phyloP scores from a whole-genome alignment of 1,140 invertebrate species.

The Cotesia vestalis region DNA sequence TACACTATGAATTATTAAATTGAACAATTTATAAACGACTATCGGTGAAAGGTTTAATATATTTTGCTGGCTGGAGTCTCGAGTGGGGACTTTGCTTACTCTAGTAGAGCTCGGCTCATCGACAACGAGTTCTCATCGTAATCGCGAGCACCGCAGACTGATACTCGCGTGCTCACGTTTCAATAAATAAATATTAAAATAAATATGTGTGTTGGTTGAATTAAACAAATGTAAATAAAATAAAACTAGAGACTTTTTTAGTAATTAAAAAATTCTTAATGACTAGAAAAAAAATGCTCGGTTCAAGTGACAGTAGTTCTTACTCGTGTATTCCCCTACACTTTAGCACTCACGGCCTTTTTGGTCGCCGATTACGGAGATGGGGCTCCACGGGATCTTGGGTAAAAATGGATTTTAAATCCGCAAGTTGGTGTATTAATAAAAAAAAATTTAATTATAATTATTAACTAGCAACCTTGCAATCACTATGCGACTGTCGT shows the following conservation, averaged over 20 bases:
- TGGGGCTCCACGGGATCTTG: constrained; percentile 78
- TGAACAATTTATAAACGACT: not conserved
- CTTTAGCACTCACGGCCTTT: constrained; percentile 61
- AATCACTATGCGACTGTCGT: too few species aligned
- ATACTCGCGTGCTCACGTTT: not conserved
- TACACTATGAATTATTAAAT: not conserved
- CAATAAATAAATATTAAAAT: not conserved
- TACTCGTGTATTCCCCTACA: constrained; percentile 63
- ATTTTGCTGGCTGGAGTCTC: not conserved
- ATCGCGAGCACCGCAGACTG: constrained; percentile 4
- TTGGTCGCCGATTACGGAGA: constrained; percentile 71
- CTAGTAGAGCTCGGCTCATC: not conserved
- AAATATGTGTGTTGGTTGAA: too few species aligned
- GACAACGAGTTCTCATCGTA: constrained; percentile 12
- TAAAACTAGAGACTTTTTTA: not conserved
- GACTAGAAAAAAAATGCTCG: constrained; percentile 34
- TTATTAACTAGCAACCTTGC: too few species aligned
- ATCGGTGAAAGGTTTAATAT: constrained; percentile 18
- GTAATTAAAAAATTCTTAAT: not conserved
- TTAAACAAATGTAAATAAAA: not conserved
- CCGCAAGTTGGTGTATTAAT: constrained; percentile 12
- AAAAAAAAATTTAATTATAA: too few species aligned
- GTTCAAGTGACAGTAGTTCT: constrained; percentile 48
- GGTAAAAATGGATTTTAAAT: constrained; percentile 60
- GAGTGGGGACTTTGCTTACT: constrained; percentile 13